Evolutionary conservation across 2,888 invertebrate species (phyloP).

Genomic region (Idaea dimidiata): DNA sequence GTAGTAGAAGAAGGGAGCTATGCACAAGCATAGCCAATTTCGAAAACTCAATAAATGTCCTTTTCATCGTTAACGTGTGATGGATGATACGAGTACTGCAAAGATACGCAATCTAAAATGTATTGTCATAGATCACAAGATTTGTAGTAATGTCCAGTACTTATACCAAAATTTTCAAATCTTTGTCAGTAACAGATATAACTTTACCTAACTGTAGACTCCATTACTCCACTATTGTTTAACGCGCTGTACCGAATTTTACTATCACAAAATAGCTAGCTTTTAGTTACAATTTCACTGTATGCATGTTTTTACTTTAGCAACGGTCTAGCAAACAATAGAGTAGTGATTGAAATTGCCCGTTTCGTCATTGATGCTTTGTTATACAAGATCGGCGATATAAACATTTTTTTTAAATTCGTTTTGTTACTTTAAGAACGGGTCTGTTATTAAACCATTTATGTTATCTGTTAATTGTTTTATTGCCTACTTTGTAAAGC

Average conservation of each 20-base stretch:
- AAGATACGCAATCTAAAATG: too few relatives aligned
- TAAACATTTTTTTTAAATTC: constrained; percentile 14
- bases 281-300: background rate
- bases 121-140: too few relatives aligned
- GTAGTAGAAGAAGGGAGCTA: too few relatives aligned
- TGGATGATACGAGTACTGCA: too few relatives aligned
- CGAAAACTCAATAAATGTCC: too few relatives aligned
- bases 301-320: constrained; percentile 17
- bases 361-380: constrained; percentile 9
- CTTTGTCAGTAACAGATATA: constrained; percentile 15
- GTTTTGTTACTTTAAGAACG: constrained; percentile 9
- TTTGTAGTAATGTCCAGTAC: too few relatives aligned
- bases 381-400: constrained; percentile 13
- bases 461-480: constrained; percentile 11
- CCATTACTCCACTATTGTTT: constrained; percentile 31
- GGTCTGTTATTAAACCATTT: constrained; percentile 7
- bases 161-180: too few relatives aligned
- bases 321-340: constrained; percentile 18
- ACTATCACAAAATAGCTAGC: constrained; percentile 16
- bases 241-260: constrained; percentile 33
- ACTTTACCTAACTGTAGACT: constrained; percentile 14
- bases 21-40: too few relatives aligned
- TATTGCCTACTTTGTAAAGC: constrained; percentile 9
- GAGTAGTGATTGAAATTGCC: constrained; percentile 15
- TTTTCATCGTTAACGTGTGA: too few relatives aligned